Conservation (phyloP, 2,113 vertebrate genomes). For the Carollia perspicillata region DNA sequence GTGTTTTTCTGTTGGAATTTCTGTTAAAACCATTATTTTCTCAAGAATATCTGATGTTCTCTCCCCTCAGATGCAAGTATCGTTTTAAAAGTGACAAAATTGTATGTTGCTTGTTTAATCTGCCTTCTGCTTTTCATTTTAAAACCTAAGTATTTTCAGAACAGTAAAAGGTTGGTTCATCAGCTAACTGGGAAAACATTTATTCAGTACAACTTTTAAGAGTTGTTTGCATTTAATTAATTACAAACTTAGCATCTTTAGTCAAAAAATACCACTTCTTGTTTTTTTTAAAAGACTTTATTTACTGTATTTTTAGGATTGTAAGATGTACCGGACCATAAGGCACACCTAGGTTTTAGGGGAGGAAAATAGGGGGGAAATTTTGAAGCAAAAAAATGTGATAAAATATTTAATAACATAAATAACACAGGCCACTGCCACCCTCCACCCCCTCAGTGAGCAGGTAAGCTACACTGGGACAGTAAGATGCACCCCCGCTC, state of each 20-base stretch:
- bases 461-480: no score
- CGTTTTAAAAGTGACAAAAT: not conserved
- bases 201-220: not conserved
- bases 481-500: no score
- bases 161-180: not conserved
- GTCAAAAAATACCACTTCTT: not conserved
- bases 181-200: not conserved
- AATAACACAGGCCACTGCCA: no score
- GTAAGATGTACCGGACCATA: no score
- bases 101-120: not conserved
- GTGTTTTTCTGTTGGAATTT: constrained; percentile 57
- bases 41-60: not conserved
- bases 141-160: not conserved
- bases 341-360: no score
- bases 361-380: no score
- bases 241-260: not conserved
- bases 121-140: not conserved
- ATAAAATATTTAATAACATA: no score
- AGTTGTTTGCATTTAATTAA: not conserved
- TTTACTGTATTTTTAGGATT: no score
- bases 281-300: not conserved
- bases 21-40: not conserved
- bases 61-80: not conserved
- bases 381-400: no score
- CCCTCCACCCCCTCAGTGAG: no score